phyloP scores from a whole-genome alignment of 2,797 vertebrate species.

The Dallia pectoralis region DNA sequence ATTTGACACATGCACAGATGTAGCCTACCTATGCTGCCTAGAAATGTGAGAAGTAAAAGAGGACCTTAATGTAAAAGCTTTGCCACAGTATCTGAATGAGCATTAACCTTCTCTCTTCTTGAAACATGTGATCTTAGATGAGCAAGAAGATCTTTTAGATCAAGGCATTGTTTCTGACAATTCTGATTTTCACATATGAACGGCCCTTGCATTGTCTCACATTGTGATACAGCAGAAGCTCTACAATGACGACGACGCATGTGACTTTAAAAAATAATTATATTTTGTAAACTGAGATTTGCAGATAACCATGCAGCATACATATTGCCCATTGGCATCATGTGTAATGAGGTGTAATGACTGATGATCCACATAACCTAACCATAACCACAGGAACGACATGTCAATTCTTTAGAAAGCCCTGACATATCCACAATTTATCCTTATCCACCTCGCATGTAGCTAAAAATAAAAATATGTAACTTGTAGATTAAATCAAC shows the following conservation, averaged over 20 bases:
- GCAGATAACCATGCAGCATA: background rate
- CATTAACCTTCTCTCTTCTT: slow-evolving; percentile 10
- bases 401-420: background rate
- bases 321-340: background rate
- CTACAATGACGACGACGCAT: background rate
- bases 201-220: background rate
- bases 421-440: no score
- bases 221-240: background rate
- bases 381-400: background rate
- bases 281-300: background rate
- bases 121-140: slow-evolving; percentile 25
- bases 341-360: no score
- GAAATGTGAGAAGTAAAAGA: slow-evolving; percentile 30
- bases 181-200: background rate
- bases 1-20: slow-evolving; percentile 9
- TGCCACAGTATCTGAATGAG: slow-evolving; percentile 31
- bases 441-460: no score
- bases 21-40: slow-evolving; percentile 26
- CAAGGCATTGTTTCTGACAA: background rate
- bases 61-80: slow-evolving; percentile 37
- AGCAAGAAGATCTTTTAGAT: slow-evolving; percentile 33
- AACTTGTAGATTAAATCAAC: no score
- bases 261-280: background rate
- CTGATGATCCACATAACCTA: slow-evolving; percentile 1
- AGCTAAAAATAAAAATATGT: no score